Evolutionary conservation across 2,797 vertebrate species (phyloP).

Genomic region (Pempheris klunzingeri): DNA sequence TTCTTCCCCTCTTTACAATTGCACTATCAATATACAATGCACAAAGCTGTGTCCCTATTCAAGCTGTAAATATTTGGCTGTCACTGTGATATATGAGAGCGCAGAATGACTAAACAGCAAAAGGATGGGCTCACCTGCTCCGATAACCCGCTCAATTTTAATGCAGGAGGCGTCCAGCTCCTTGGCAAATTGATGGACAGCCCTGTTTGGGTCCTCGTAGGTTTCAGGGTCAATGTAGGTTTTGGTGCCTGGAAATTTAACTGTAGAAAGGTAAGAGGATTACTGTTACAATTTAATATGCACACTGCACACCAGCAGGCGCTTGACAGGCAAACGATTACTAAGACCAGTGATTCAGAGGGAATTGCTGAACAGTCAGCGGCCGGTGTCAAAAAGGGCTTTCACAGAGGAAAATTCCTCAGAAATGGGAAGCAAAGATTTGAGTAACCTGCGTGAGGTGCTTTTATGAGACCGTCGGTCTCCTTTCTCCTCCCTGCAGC

Average conservation of each 20-base stretch:
- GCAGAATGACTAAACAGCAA: conserved; percentile 82
- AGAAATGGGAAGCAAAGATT: conserved; percentile 54
- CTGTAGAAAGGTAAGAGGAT: conserved; percentile 99
- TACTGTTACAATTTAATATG: conserved; percentile 94
- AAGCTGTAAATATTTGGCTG: conserved; percentile 92
- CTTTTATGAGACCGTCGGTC: conserved; percentile 36
- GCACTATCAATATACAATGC: conserved; percentile 76
- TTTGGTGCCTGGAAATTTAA: conserved; percentile 99
- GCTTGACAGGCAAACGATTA: conserved; percentile 79
- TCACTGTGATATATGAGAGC: conserved; percentile 92
- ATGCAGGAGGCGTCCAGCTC: conserved; percentile 99
- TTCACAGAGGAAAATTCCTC: conserved; percentile 40
- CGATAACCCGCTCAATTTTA: conserved; percentile 99
- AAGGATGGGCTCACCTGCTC: conserved; percentile 93
- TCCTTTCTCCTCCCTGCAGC: conserved; percentile 39
- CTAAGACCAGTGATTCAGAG: conserved; percentile 54
- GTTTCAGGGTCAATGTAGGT: conserved; percentile 99
- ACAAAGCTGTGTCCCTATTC: conserved; percentile 74
- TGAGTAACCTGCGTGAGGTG: conserved; percentile 29
- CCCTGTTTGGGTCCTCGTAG: conserved; percentile 99
- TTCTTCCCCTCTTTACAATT: conserved; percentile 62
- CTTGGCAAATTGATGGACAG: conserved; percentile 99
- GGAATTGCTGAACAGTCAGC: conserved; percentile 58
- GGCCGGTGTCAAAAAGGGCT: conserved; percentile 53
- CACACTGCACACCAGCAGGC: conserved; percentile 83